Percentiles rank a stretch among this genome's conserved stretches.
Evolutionary conservation across 1,140 invertebrate genomes (phyloP).

Genomic region (Pantala flavescens): DNA sequence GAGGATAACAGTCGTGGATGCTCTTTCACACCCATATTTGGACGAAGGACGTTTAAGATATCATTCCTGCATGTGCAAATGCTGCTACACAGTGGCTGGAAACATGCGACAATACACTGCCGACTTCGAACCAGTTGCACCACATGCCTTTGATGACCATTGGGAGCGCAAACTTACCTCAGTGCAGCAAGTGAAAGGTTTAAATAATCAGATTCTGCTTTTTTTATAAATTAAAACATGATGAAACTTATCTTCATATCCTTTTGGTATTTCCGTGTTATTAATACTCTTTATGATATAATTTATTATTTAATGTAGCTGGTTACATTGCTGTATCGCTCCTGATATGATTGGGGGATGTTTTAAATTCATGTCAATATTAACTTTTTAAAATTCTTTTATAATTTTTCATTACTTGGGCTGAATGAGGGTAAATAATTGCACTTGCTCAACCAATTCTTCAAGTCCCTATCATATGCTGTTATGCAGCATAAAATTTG

Average conservation of each 20-base stretch:
- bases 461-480: too few relatives aligned
- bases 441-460: too few relatives aligned
- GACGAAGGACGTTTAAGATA: conserved; percentile 95
- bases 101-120: conserved; percentile 75
- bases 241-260: conserved; percentile 4
- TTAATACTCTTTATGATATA: too few relatives aligned
- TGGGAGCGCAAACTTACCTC: conserved; percentile 90
- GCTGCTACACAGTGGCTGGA: conserved; percentile 72
- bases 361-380: too few relatives aligned
- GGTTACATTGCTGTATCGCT: too few relatives aligned
- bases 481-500: too few relatives aligned
- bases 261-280: too few relatives aligned
- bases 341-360: too few relatives aligned
- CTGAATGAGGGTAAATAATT: too few relatives aligned
- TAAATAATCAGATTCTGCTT: not conserved
- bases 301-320: too few relatives aligned
- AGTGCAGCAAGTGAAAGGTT: conserved; percentile 91
- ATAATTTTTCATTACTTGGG: too few relatives aligned
- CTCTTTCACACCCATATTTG: conserved; percentile 90
- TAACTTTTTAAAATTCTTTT: too few relatives aligned
- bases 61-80: conserved; percentile 99
- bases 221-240: not conserved
- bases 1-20: conserved; percentile 86
- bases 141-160: conserved; percentile 79
- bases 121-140: conserved; percentile 86